phyloP scores from a whole-genome alignment of 2,113 vertebrate species.

The Opisthocomus hoazin region DNA sequence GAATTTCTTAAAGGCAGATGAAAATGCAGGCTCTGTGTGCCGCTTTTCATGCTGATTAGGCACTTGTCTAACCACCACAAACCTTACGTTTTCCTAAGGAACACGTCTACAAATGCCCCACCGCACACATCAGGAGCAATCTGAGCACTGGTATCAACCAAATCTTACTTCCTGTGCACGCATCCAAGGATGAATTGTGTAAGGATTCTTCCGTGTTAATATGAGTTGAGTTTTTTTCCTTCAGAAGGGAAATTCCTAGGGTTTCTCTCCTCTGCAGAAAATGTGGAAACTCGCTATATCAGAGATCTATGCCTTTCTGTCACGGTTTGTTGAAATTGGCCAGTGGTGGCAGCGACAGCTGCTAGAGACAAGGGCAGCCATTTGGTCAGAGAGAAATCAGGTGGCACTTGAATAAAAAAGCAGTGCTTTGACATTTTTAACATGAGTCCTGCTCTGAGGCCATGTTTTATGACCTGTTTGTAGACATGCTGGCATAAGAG shows the following conservation, averaged over 20 bases:
- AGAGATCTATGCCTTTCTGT: not conserved
- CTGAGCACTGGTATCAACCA: not conserved
- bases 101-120: not conserved
- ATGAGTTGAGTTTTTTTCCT: not conserved
- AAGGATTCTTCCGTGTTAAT: not conserved
- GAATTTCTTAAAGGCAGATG: not conserved
- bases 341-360: not conserved
- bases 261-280: not conserved
- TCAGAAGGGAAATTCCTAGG: not conserved
- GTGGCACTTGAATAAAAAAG: not conserved
- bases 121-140: not conserved
- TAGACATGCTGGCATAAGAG: not conserved
- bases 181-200: not conserved
- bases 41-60: not conserved
- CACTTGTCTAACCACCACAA: not conserved
- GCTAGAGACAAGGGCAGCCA: not conserved
- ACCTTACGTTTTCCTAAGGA: rapidly evolving
- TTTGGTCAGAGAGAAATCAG: not conserved
- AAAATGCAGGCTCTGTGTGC: not conserved
- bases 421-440: not conserved
- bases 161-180: not conserved
- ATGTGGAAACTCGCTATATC: not conserved
- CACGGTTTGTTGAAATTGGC: not conserved
- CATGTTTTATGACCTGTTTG: not conserved
- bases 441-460: not conserved